Base-by-base conservation (phyloP, 2,888 invertebrate species). In the Campaea margaritaria region DNA sequence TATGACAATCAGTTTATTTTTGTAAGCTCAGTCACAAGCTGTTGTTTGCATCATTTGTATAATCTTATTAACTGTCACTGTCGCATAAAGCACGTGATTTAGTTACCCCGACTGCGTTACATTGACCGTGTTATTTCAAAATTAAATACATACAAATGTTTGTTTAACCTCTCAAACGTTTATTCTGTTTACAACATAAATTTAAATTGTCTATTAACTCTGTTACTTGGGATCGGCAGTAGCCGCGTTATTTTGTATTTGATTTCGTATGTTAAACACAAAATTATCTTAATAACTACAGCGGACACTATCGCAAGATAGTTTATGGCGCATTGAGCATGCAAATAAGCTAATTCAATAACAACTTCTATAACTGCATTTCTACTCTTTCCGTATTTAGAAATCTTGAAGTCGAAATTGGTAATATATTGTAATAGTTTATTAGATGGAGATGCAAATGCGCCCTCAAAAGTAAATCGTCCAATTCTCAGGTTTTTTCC, bases 131-230 rank as follows among this genome's bases (percentile, higher is more conserved):
- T 60, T 50, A 45, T 55, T 55, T 53, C 44, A 21, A 55, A 55
- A 51, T 51, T 55, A 55, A 60, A 55, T 51, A 60, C 60, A 50
- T 55, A 51, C 27, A 60, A 60, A 55, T 55, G 47, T 50, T 60
- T 36, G 15, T 42, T 60, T 51, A 55, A 60, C 60, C 60, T 55
- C 45, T 47, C 45, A 31, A 14, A 44, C 44, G 55, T 55, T 47
- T 44, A 55, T 59, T 51, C 28, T 38, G 55, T 55, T 60, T 51
- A 51, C 49, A 42, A 55, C 49, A 55, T 60, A 55, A 55, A 55
- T 51, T 43, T 46, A 42, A 55, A 60, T 60, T 46, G 34, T 15
- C 31, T 50, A 51, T 60, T 39, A 15, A 51, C 41, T 51, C 51
- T 47, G 55, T 60, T 61, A 54, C 41, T 16, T 36, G 49, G 21